Base-by-base conservation (phyloP, 2,888 invertebrate genomes). In the Mesodorylaimus sp. region DNA sequence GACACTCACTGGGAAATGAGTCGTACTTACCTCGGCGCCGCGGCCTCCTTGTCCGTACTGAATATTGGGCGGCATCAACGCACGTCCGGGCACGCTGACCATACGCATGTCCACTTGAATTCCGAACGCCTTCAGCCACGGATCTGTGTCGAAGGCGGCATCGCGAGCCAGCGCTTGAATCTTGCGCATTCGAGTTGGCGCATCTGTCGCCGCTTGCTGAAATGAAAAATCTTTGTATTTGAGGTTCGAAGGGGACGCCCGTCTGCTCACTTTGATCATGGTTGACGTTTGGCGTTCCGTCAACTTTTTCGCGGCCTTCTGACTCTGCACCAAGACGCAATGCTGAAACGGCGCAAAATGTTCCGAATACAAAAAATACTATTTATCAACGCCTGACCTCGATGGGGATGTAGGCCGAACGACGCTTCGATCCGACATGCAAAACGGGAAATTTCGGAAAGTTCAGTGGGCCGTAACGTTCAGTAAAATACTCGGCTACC, bases 121-220 rank as follows among this genome's bases (percentile, higher is more conserved):
- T 19, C 60, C 60, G 50, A 60, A 60, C 29, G 57, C 51, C 16
- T 45, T 38, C 45, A 55, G 45, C 26, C 54, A 47, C 26, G 52
- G 53, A 51, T 62, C 62, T 21, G 54, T 50, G 32, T 57, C 50
- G 56, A 59, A 62, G 37, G 55, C 55, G 19, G 61, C 61, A 47
- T 57, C 55, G 36, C 58, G 50, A 45, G 56, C 55, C 48, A 60
- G 52, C 21, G 54, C 51, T 39, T 45, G 50, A 53, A 62, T 63
- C 36, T 56, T 51, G 28, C 53, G 51, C 49, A 60, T 58, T n/a
- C 62, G 53, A 49, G 57, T 58, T 26, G 54, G 54, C 2, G 62
- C 62, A 39, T 60, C 60, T 10, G 57, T 58, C 10, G 62, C 62
- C 5, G 61, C 57, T n/a, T 59, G 58, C 60, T 60, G 45, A 43